These are phyloP conservation scores for Lysandra coridon DNA, from an alignment of 2,888 invertebrate genomes.

Conservation along the genomic window DNA sequence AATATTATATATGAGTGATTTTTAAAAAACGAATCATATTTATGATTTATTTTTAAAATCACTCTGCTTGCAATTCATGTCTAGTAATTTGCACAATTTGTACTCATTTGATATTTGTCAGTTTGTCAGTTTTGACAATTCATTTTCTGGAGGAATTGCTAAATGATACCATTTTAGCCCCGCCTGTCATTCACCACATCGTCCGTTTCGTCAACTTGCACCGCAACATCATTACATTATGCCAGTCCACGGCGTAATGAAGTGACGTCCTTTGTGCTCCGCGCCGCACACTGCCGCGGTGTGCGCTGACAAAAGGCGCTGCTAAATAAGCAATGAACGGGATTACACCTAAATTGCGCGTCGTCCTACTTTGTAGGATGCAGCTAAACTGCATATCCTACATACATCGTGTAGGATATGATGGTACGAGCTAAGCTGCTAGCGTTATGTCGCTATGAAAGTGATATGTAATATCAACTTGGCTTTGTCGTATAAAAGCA, in stretches of 20 bases:
- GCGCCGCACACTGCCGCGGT: background rate
- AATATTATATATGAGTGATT: no score
- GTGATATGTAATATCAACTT: background rate
- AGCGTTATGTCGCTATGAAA: background rate
- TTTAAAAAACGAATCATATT: no score
- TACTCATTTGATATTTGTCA: no score
- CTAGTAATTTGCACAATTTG: no score
- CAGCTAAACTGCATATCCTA: background rate
- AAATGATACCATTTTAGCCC: no score
- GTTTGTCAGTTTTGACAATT: no score
- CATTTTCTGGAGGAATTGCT: no score
- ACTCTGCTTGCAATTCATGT: no score
- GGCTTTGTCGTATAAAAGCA: background rate
- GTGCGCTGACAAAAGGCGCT: constrained; percentile 21
- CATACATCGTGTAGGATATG: background rate
- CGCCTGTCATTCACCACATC: background rate
- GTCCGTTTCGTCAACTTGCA: no score
- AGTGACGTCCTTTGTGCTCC: constrained; percentile 21
- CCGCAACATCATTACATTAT: constrained; percentile 23
- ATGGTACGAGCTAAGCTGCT: background rate
- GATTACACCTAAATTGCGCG: constrained; percentile 14
- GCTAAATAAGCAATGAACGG: constrained; percentile 22
- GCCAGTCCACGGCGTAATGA: constrained; percentile 25
- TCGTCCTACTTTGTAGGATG: background rate
- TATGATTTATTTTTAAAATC: no score